Conservation (phyloP, 1,140 invertebrate species). For the Gerris buenoi region DNA sequence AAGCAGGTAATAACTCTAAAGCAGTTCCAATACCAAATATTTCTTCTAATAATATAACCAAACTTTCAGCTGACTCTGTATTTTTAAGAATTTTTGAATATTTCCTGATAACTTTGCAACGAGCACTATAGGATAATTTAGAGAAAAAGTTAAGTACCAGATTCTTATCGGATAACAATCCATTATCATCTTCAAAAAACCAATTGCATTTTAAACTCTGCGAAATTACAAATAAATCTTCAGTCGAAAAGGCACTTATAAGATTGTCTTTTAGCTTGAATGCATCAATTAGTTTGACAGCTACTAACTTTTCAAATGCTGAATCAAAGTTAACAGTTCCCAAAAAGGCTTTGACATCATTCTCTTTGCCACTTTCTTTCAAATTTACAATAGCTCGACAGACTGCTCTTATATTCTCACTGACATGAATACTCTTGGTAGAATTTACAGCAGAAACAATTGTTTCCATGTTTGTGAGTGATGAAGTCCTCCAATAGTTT, state of each 20-base stretch:
- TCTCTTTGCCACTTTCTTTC: neutral
- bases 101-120: neutral
- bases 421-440: neutral
- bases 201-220: neutral
- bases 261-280: neutral
- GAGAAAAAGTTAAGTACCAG: neutral
- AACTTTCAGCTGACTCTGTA: neutral
- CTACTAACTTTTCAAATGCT: neutral
- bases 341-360: neutral
- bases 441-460: neutral
- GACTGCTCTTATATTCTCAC: neutral
- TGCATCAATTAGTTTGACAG: neutral
- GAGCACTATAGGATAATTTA: neutral
- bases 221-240: neutral
- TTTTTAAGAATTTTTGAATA: neutral
- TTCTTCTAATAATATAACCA: neutral
- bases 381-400: neutral
- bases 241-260: neutral
- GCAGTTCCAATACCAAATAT: neutral
- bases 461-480: neutral
- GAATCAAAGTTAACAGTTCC: neutral
- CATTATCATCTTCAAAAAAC: neutral
- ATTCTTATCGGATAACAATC: neutral
- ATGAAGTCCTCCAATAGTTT: too few relatives aligned
- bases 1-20: neutral